Evolutionary conservation across 1,140 invertebrate genomes (phyloP).

Genomic region (Ptiloglossa arizonensis): DNA sequence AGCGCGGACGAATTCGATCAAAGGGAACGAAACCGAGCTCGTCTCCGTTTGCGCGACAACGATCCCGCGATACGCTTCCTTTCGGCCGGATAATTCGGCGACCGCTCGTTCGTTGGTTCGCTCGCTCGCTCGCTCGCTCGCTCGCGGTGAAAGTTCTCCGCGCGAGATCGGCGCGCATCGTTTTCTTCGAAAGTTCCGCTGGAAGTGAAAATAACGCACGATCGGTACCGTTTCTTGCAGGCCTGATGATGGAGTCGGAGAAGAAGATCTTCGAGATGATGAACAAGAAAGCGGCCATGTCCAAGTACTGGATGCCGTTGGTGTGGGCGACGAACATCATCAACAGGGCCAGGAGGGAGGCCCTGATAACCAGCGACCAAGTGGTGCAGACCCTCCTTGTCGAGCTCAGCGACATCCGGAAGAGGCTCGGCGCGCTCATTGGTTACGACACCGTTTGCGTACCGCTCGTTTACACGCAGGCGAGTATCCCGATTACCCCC

Average conservation of each 20-base stretch:
- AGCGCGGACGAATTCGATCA: conserved; percentile 24
- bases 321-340: conserved; percentile 96
- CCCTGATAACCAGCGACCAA: conserved; percentile 91
- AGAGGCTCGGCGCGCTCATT: conserved; percentile 90
- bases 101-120: too few species aligned
- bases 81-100: conserved; percentile 1
- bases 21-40: background rate
- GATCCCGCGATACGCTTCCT: conserved; percentile 3
- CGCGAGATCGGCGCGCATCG: too few species aligned
- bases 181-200: conserved; percentile 36
- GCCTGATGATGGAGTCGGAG: conserved; percentile 94
- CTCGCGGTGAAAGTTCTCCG: too few species aligned
- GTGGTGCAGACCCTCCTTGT: conserved; percentile 92
- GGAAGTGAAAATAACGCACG: conserved; percentile 11
- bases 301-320: conserved; percentile 96
- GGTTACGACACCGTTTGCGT: conserved; percentile 98
- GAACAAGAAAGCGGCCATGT: conserved; percentile 93
- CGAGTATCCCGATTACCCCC: conserved; percentile 75
- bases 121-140: too few species aligned
- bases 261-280: conserved; percentile 94
- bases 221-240: conserved; percentile 79
- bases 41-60: conserved; percentile 32
- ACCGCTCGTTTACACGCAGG: conserved; percentile 98
- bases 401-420: conserved; percentile 91
- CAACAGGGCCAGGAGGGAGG: conserved; percentile 91